Conservation (phyloP, 2,888 invertebrate species). For the Acleris holmiana region DNA sequence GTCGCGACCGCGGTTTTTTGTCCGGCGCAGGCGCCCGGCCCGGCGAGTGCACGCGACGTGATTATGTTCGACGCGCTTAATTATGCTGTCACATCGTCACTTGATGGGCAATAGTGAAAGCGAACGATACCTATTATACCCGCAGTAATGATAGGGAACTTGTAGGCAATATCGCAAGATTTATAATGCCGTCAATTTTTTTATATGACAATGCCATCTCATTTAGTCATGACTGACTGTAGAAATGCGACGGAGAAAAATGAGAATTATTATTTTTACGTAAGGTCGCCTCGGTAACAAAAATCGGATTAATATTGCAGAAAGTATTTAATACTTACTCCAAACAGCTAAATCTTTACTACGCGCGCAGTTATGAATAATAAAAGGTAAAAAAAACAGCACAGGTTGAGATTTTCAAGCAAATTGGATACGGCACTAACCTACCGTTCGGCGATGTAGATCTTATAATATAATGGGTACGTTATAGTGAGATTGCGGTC, state of each 20-base stretch:
- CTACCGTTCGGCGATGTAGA: conserved; percentile 36
- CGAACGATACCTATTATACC: conserved; percentile 65
- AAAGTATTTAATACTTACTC: background rate
- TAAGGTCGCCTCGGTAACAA: background rate
- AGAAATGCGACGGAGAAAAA: conserved; percentile 16
- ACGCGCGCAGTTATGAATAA: conserved; percentile 4
- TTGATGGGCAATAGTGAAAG: conserved; percentile 80
- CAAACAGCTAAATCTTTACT: background rate
- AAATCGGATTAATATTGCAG: background rate
- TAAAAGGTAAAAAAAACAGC: conserved; percentile 17
- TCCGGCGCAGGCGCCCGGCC: conserved; percentile 54
- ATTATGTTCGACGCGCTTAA: conserved; percentile 80
- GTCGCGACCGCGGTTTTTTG: conserved; percentile 77
- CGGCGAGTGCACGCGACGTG: conserved; percentile 68
- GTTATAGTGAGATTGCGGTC: conserved; percentile 33
- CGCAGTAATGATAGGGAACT: conserved; percentile 61
- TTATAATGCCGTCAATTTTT: conserved; percentile 32
- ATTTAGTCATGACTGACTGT: conserved; percentile 28
- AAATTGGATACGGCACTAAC: conserved; percentile 36
- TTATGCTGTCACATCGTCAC: conserved; percentile 82
- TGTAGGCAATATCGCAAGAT: conserved; percentile 32
- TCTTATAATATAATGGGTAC: conserved; percentile 20
- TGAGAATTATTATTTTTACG: conserved; percentile 2
- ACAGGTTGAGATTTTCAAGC: conserved; percentile 31
- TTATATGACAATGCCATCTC: conserved; percentile 29